phyloP scores from a whole-genome alignment of 2,113 vertebrate species.

The Amazona vittata region DNA sequence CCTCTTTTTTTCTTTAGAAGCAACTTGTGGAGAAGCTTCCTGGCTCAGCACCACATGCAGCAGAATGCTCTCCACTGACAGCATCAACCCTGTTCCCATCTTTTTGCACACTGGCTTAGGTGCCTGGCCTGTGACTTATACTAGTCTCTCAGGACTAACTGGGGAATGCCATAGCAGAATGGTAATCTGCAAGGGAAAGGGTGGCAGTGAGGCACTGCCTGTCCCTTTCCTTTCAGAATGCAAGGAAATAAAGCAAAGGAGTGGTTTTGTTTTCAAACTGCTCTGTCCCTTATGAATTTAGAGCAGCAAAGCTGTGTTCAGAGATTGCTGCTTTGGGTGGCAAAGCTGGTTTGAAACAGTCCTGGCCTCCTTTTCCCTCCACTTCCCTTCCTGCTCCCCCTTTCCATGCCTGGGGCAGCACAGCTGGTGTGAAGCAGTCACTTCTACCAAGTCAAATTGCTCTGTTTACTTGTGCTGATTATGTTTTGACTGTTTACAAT shows the following conservation, averaged over 20 bases:
- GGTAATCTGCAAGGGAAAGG: neutral
- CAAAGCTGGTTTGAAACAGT: neutral
- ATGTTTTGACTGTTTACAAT: neutral
- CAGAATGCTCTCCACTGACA: neutral
- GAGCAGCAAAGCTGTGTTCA: neutral
- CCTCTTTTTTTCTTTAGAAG: neutral
- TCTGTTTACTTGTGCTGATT: neutral
- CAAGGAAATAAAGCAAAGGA: neutral
- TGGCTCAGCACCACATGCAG: neutral
- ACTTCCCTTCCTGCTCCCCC: neutral
- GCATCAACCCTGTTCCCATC: neutral
- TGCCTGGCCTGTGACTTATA: neutral
- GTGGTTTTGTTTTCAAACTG: neutral
- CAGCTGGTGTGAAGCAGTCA: neutral
- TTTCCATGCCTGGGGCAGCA: neutral
- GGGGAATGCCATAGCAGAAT: neutral
- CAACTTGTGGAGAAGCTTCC: neutral
- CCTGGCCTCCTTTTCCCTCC: neutral
- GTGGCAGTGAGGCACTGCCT: neutral
- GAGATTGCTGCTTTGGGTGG: neutral
- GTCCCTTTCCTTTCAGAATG: neutral
- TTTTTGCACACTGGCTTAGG: neutral
- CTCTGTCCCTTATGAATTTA: neutral
- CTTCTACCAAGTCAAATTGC: neutral
- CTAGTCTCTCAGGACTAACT: neutral